phyloP scores from a whole-genome alignment of 2,888 invertebrate species.

The Drosophila siamana region DNA sequence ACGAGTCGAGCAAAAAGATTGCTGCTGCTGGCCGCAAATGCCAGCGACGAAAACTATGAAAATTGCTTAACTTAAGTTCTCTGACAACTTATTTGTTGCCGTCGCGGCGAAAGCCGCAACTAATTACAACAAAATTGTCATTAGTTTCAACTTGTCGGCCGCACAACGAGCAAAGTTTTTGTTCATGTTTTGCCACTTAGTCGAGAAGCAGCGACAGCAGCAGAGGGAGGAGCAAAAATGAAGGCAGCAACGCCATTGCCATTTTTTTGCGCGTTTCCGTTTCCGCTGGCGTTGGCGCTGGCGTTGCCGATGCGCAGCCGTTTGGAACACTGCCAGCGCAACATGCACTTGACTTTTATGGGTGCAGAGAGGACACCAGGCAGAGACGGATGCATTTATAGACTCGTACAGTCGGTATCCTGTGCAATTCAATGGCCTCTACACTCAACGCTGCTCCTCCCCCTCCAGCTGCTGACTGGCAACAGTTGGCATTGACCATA shows the following conservation, averaged over 20 bases:
- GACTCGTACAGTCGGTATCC: constrained; percentile 74
- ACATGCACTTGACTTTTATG: constrained; percentile 71
- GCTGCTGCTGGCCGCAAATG: constrained; percentile 56
- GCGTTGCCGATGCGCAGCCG: constrained; percentile 50
- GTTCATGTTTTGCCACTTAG: constrained; percentile 79
- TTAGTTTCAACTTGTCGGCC: constrained; percentile 80
- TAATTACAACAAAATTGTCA: constrained; percentile 82
- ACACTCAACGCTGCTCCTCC: constrained; percentile 1
- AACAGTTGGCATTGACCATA: constrained; percentile 80
- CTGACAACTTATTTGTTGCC: constrained; percentile 75
- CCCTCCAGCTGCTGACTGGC: constrained; percentile 38
- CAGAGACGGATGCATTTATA: constrained; percentile 69
- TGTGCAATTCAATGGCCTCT: constrained; percentile 62
- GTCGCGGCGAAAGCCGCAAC: constrained; percentile 72
- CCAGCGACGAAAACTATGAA: constrained; percentile 73
- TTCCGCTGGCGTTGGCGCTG: constrained; percentile 65
- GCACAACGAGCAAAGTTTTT: constrained; percentile 75
- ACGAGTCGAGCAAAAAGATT: constrained; percentile 62
- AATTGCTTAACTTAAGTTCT: constrained; percentile 76
- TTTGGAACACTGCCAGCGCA: constrained; percentile 69
- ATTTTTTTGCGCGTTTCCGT: constrained; percentile 74
- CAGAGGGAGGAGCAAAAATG: background rate
- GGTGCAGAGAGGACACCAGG: constrained; percentile 13
- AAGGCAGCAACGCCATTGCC: constrained; percentile 41
- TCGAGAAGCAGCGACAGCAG: constrained; percentile 20